Base-by-base conservation (phyloP, 2,797 vertebrate species). In the Chromobotia macracanthus region DNA sequence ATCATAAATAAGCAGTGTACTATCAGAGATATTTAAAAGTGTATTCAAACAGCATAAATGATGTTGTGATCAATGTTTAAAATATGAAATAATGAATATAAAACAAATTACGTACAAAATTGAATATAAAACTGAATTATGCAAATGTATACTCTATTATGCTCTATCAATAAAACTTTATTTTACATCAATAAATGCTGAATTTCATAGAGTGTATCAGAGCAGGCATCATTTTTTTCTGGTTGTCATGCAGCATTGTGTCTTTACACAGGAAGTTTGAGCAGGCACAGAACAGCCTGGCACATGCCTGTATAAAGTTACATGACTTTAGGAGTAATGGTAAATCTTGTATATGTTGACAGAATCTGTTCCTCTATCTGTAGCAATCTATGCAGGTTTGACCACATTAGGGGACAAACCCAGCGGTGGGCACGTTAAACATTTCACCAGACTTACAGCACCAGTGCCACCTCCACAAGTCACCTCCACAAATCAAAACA, bases 401-500 rank as follows among this genome's bases (percentile, higher is more conserved):
- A 67, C 41, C 60, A 31, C 38, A 13, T 4, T 2, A 16, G 19
- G 3, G 8, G 53, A 72, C 8, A 56, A 58, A 72, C 23, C 7
- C n/a, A 38, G 41, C 10, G 10, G 21, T 25, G 51, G 6, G 55
- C 11, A 15, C 21, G 11, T 19, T 31, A 58, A 67, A 58, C 38
- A 67, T 16, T 23, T n/a, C 23, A 28, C 13, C 31, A 67, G 44
- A 38, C 48, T 41, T 21, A 73, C 64, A 4, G 58, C 18, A 38
- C 41, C 10, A n/a, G 58, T 31, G 48, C 71, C 63, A n/a, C n/a
- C n/a, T n/a, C n/a, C n/a, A 80, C 66, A 38, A 80, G 77, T 89
- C 86, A 84, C 72, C 7, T 21, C 1, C 66, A 50, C 65, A 83
- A 81, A 81, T 88, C 75, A 83, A 79, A 60, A 12, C 35, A 58